phyloP scores from a whole-genome alignment of 2,113 vertebrate species.

The Cricetomys ansorgei region DNA sequence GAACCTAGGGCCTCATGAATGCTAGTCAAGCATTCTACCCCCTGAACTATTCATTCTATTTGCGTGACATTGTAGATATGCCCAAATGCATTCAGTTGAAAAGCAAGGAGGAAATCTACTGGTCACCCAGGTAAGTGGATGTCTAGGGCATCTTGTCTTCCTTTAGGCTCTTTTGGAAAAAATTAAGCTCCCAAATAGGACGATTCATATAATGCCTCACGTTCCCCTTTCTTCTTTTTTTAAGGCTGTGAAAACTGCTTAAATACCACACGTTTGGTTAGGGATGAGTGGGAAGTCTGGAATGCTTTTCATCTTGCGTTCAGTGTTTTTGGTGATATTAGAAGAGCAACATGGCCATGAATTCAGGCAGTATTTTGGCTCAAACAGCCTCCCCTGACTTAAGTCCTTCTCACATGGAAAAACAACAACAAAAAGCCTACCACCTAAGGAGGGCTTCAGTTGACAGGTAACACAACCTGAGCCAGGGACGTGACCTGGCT shows the following conservation, averaged over 20 bases:
- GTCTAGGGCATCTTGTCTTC: not conserved
- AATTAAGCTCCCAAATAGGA: conserved; percentile 42
- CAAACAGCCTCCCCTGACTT: conserved; percentile 49
- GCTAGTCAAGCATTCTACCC: not conserved
- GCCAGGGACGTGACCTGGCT: conserved; percentile 58
- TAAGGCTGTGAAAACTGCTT: conserved; percentile 52
- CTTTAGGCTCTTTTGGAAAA: conserved; percentile 18
- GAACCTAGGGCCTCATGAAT: not conserved
- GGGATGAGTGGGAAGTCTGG: conserved; percentile 40
- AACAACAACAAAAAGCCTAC: conserved; percentile 35
- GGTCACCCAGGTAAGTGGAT: not conserved
- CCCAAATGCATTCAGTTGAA: not conserved
- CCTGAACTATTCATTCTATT: not conserved
- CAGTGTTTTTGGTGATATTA: conserved; percentile 68
- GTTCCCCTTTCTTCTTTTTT: not conserved
- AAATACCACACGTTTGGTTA: conserved; percentile 65
- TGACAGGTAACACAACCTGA: conserved; percentile 64
- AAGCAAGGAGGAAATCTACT: not conserved
- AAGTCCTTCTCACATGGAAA: conserved; percentile 47
- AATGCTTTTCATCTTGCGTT: conserved; percentile 74
- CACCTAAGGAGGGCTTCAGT: conserved; percentile 46
- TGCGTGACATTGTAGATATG: not conserved
- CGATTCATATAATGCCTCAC: not conserved
- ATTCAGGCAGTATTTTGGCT: conserved; percentile 56
- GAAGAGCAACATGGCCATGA: conserved; percentile 68